Conservation (phyloP, 2,888 invertebrate species). For the Lepidocyrtoides sp. region DNA sequence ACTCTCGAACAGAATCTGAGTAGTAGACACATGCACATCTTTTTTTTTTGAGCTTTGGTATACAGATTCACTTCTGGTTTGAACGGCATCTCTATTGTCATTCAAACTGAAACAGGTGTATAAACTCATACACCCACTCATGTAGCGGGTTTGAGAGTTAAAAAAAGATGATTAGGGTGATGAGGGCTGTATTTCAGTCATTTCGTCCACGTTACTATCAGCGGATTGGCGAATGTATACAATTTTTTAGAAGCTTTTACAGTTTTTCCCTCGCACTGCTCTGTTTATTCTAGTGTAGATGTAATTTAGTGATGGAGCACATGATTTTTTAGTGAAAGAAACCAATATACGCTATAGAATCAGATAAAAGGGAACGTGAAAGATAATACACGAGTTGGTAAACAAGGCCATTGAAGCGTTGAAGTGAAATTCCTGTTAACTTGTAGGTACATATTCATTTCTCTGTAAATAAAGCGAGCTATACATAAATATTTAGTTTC, state of each 20-base stretch:
- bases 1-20: no score
- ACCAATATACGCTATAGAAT: background rate
- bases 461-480: no score
- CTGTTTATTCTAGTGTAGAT: background rate
- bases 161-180: background rate
- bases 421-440: background rate
- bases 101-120: no score
- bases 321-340: background rate
- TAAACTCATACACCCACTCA: no score
- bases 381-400: background rate
- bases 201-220: background rate
- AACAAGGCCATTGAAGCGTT: background rate
- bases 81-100: no score
- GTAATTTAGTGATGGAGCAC: background rate
- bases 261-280: background rate
- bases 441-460: no score
- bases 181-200: conserved; percentile 5
- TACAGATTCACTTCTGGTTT: no score
- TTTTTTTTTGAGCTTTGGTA: no score
- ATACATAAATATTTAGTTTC: no score
- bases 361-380: background rate
- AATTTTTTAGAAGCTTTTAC: background rate
- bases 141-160: background rate
- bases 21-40: no score
- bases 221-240: background rate